A percentile compares a stretch with the other conserved stretches of the same genome.
phyloP scores from a whole-genome alignment of 2,113 vertebrate genomes.

The Odocoileus virginianus region DNA sequence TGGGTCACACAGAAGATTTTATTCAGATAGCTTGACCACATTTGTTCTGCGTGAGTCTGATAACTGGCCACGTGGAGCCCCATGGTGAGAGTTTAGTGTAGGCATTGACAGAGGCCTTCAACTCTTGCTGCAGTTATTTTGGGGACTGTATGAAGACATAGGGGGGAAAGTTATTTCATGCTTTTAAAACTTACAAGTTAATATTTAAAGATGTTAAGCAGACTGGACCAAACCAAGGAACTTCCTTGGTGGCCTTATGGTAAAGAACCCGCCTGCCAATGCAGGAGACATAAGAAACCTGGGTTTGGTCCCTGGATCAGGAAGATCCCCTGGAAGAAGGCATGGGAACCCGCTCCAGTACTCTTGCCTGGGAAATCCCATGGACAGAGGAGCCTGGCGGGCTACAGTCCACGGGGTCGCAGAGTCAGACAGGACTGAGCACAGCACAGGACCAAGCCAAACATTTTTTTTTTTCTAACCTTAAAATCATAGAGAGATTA shows the following conservation, averaged over 20 bases:
- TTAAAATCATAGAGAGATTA: not conserved
- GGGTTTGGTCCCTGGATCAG: not conserved
- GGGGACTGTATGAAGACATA: not conserved
- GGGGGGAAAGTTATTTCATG: not conserved
- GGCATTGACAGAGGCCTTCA: not conserved
- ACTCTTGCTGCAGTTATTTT: not conserved
- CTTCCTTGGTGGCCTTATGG: not conserved
- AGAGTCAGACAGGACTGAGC: not conserved
- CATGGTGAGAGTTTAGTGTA: not conserved
- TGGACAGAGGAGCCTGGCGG: not conserved
- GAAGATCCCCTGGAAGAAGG: not conserved
- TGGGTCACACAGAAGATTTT: not conserved
- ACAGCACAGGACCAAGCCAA: not conserved
- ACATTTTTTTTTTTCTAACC: not conserved
- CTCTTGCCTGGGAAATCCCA: not conserved
- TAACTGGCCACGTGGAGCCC: not conserved
- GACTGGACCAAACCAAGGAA: not conserved
- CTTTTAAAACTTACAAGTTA: conserved; percentile 25
- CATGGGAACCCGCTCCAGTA: not conserved
- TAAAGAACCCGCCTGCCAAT: not conserved
- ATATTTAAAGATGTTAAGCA: not conserved
- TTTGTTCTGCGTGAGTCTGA: not conserved
- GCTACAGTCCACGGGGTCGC: not conserved
- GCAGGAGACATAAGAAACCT: not conserved
- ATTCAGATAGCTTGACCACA: not conserved